These are phyloP conservation scores for Rotaria magnacalcarata DNA, from an alignment of 2,888 invertebrate species.

Conservation along the genomic window DNA sequence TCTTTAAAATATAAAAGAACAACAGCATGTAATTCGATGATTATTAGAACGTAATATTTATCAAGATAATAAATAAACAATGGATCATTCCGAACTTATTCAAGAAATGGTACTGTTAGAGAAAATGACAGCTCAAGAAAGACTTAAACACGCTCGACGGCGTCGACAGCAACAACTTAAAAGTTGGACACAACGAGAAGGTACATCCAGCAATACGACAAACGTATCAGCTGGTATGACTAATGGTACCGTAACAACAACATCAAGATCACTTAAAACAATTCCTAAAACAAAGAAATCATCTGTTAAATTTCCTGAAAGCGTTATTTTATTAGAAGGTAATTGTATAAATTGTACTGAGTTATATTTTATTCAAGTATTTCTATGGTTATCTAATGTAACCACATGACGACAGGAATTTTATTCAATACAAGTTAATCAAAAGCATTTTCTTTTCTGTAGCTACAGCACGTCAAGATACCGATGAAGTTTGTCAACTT, in stretches of 20 bases:
- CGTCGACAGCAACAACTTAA: conserved; percentile 81
- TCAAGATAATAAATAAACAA: background rate
- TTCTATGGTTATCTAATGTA: too few relatives aligned
- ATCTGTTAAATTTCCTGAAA: conserved; percentile 41
- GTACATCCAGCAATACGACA: conserved; percentile 53
- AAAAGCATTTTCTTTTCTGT: background rate
- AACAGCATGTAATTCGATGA: background rate
- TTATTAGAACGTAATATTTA: background rate
- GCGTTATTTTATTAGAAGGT: conserved; percentile 61
- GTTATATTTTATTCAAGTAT: too few relatives aligned
- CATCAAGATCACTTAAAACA: background rate
- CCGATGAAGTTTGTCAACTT: conserved; percentile 77
- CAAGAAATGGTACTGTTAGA: conserved; percentile 91
- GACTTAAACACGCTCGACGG: conserved; percentile 74
- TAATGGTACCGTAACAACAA: conserved; percentile 61
- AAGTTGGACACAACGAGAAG: conserved; percentile 66
- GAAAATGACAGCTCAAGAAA: conserved; percentile 85
- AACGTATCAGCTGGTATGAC: conserved; percentile 52
- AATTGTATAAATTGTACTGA: background rate
- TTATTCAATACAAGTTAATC: too few relatives aligned
- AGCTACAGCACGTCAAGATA: conserved; percentile 71
- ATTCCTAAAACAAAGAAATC: background rate
- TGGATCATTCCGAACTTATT: conserved; percentile 77
- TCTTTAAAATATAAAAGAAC: background rate
- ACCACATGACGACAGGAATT: too few relatives aligned